Evolutionary conservation across 2,888 invertebrate genomes (phyloP), one percentile per base, ranked within the genome.

Genomic region (Epinotia brunnichana): DNA sequence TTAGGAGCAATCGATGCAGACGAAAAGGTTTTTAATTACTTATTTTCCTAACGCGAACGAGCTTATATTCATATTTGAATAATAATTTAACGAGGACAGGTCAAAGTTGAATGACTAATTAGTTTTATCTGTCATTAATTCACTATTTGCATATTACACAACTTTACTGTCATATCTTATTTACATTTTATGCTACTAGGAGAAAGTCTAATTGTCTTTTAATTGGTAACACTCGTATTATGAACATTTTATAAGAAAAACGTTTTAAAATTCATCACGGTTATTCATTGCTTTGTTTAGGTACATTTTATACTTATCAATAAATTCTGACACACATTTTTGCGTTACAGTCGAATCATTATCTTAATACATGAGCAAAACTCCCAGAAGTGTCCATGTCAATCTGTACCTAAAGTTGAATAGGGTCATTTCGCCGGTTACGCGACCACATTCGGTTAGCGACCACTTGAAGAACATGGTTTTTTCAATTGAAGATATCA

Each of bases 161-260:
- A 29, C 29, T n/a, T 29, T 5, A 57, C n/a, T 57, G 29, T 57
- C 29, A 59, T 35, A 59, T 35, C 59, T 59, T 59, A 59, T 59
- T 59, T 59, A 35, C 59, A 54, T 54, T 56, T 29, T 44, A 9
- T 41, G 17, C 10, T 17, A 51, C 53, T 61, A 53, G 24, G 69
- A 69, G 61, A 69, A 53, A 69, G 69, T n/a, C 54, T 61, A 61
- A 69, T 69, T 61, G 69, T 29, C 21, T 11, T 53, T 69, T 69
- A 39, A 61, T 61, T 21, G 41, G 13, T 51, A 29, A 7, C 35
- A 35, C 29, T 29, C 5, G 29, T 4, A 60, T 51, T 54, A 61
- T 41, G 24, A 41, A 67, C 15, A 17, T 62, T 21, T n/a, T 17
- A 39, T 39, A 59, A 17, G n/a, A 35, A 10, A n/a, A n/a, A n/a